Base-by-base conservation (phyloP, 2,888 invertebrate species). In the Sabatieria punctata region DNA sequence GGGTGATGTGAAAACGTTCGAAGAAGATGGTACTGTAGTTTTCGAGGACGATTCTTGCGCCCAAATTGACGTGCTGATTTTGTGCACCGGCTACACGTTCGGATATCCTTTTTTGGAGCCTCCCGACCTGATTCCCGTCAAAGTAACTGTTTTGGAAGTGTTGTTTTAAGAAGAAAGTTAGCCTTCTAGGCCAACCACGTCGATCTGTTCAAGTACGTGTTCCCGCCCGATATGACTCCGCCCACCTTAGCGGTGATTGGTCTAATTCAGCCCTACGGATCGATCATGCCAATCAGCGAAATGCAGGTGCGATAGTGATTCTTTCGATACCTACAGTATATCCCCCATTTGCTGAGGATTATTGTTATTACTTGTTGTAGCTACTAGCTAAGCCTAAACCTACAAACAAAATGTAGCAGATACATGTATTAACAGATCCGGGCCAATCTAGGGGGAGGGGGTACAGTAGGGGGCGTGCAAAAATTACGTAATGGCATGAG, bases 221-320 rank as follows among this genome's bases (percentile, higher is more conserved):
- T 66, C 49, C 68, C 69, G 0, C 63, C 66, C 15, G 43, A 53
- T 18, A 48, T 53, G 41, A 46, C 52, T 11, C 64, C 65, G 33
- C 60, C 61, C 4, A 63, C 60, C 1, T 52, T 70, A 25, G 67
- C 65, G 2, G 55, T 61, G 13, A 60, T 62, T 27, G 62, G 70
- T 1, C 55, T 69, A 18, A 64, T 70, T 26, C 70, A 70, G 48
- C 65, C 69, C 3, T 65, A 68, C 39, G 70, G 70, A 1, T 64
- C 68, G 13, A 64, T 69, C 8, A 65, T 67, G 55, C 70, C 69
- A 2, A 66, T 70, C 26, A 57, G 68, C 1, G 69, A 70, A 53
- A 64, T 70, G 49, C 69, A 70, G 49, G 51, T 49, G 35, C 19
- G 36, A 8, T 6, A n/a, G 6, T 8, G 8, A 30, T 8, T 30